These are phyloP conservation scores for Actinernus sp. DNA, from an alignment of 92 coral and sea anemone species.

Conservation along the genomic window DNA sequence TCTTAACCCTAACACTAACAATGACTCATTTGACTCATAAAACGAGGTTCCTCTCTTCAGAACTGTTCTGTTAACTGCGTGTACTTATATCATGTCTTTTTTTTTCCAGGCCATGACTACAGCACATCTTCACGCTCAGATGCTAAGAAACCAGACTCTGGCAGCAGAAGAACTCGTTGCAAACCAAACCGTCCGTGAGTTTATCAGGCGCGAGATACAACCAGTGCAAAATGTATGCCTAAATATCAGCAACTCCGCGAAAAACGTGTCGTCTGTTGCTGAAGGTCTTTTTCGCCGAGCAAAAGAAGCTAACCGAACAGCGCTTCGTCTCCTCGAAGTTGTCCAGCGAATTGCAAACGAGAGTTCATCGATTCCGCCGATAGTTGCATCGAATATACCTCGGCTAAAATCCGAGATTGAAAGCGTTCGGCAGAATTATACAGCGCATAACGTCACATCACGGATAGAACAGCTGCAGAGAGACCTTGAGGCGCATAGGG, in stretches of 20 bases:
- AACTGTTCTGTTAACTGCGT: too few species aligned
- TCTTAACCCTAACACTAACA: too few species aligned
- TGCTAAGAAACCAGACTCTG: conserved; percentile 48
- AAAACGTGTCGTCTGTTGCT: conserved; percentile 35
- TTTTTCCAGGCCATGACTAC: conserved; percentile 30
- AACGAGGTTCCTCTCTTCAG: too few species aligned
- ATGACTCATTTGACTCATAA: too few species aligned
- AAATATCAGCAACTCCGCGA: conserved; percentile 51
- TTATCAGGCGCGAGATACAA: conserved; percentile 51
- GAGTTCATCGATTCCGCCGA: conserved; percentile 38
- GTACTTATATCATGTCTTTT: too few species aligned
- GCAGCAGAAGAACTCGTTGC: conserved; percentile 42
- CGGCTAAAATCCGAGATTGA: conserved; percentile 43
- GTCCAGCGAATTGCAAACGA: conserved; percentile 23
- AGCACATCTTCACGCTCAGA: conserved; percentile 34
- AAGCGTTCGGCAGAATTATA: conserved; percentile 30
- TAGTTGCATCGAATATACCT: conserved; percentile 38
- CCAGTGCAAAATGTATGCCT: conserved; percentile 76
- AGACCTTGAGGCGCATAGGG: conserved; percentile 60
- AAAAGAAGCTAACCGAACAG: conserved; percentile 47
- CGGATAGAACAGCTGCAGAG: conserved; percentile 41
- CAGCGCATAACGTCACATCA: conserved; percentile 31
- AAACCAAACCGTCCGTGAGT: conserved; percentile 71
- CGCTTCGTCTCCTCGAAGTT: conserved; percentile 21
- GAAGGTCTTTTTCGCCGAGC: conserved; percentile 44